These are phyloP conservation scores for Electrona antarctica DNA, from an alignment of 2,113 vertebrate genomes.

Conservation along the genomic window DNA sequence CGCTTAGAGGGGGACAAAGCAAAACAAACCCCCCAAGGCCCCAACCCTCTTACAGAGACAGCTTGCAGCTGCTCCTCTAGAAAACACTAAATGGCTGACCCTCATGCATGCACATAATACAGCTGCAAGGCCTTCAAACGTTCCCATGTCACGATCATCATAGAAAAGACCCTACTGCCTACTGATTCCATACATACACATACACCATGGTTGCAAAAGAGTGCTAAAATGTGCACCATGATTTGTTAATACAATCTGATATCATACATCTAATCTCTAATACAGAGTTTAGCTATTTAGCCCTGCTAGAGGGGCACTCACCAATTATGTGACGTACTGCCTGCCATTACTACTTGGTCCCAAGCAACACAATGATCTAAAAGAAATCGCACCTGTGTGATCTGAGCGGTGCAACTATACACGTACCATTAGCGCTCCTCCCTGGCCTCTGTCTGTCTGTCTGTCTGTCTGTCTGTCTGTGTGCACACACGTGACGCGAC, in stretches of 20 bases:
- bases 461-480: no score
- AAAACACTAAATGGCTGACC: conserved; percentile 51
- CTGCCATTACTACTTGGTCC: no score
- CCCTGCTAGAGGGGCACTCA: no score
- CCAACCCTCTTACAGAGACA: conserved; percentile 57
- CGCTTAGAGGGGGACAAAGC: conserved; percentile 65
- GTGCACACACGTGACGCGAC: no score
- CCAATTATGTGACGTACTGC: no score
- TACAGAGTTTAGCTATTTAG: no score
- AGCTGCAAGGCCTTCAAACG: conserved; percentile 59
- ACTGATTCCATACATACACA: conserved; percentile 8
- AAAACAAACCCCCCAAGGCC: conserved; percentile 3
- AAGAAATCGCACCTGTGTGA: no score
- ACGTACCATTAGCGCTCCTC: no score
- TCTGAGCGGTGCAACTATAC: no score
- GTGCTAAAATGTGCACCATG: background rate
- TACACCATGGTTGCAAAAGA: background rate
- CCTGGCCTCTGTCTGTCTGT: no score
- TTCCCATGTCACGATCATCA: conserved; percentile 26
- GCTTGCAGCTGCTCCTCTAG: conserved; percentile 71
- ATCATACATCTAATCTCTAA: no score
- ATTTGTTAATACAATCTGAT: background rate
- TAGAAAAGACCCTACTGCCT: conserved; percentile 23
- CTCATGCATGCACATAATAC: conserved; percentile 47
- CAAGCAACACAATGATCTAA: no score